These are phyloP conservation scores for Parnassius apollo DNA, from an alignment of 2,888 invertebrate genomes.

Conservation along the genomic window DNA sequence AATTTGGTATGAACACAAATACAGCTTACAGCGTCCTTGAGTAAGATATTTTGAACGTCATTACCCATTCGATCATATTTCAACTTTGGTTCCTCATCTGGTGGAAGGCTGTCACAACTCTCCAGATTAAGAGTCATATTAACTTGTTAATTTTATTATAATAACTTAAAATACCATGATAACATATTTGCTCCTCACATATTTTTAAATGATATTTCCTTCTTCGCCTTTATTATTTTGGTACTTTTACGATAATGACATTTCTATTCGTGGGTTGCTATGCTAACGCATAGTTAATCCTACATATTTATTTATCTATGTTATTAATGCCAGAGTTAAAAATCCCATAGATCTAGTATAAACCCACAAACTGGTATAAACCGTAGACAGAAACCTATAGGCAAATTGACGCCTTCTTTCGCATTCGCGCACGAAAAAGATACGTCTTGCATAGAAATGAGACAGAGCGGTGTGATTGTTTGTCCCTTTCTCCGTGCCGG, in stretches of 20 bases:
- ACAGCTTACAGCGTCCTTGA: constrained; percentile 92
- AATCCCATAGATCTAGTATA: no score
- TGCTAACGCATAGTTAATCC: no score
- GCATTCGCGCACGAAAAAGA: no score
- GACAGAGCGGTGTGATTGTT: no score
- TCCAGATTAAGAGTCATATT: constrained; percentile 68
- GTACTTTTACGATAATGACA: constrained; percentile 11
- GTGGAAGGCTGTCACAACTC: constrained; percentile 67
- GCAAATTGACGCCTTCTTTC: no score
- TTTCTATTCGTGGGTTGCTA: no score
- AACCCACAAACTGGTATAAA: no score
- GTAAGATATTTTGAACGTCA: constrained; percentile 91
- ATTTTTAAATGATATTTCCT: constrained; percentile 18
- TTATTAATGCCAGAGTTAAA: no score
- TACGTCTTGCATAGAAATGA: no score
- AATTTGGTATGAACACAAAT: constrained; percentile 97
- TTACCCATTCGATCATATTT: constrained; percentile 95
- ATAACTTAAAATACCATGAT: constrained; percentile 26
- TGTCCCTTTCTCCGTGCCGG: no score
- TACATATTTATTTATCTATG: no score
- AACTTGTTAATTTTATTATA: background rate
- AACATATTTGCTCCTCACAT: constrained; percentile 5
- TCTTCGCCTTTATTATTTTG: constrained; percentile 29
- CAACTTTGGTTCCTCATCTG: constrained; percentile 89
- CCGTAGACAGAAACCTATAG: no score